A percentile compares a stretch with the other conserved stretches of the same genome.
phyloP scores from a whole-genome alignment of 2,113 vertebrate species.

The Falco punctatus region DNA sequence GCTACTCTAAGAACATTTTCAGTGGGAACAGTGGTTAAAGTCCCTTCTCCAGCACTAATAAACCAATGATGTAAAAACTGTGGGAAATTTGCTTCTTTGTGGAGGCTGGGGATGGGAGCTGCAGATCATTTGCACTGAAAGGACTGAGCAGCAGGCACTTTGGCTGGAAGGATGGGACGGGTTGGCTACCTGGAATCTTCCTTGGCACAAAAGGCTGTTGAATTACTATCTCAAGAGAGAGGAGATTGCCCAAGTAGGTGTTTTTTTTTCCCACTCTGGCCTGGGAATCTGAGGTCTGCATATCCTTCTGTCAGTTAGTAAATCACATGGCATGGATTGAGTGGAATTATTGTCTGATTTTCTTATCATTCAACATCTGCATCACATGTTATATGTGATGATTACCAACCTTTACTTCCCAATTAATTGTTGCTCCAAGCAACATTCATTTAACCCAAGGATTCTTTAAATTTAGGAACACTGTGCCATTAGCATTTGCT shows the following conservation, averaged over 20 bases:
- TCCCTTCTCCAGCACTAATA: background rate
- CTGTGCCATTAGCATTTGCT: background rate
- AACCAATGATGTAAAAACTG: background rate
- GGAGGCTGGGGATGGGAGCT: background rate
- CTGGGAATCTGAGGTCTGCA: background rate
- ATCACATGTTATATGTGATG: background rate
- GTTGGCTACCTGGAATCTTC: constrained; percentile 44
- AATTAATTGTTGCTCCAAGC: constrained; percentile 13
- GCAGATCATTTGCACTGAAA: background rate
- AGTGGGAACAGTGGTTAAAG: background rate
- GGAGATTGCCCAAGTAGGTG: background rate
- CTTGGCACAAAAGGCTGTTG: constrained; percentile 44
- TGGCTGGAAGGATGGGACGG: constrained; percentile 13
- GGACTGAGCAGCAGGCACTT: constrained; percentile 39
- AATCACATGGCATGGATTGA: background rate
- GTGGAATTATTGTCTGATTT: background rate
- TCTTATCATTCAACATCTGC: background rate
- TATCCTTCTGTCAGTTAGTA: background rate
- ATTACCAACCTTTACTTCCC: background rate
- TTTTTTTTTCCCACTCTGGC: background rate
- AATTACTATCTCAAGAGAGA: background rate
- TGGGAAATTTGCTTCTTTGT: background rate
- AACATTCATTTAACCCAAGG: constrained; percentile 10
- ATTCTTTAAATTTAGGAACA: background rate
- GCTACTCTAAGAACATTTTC: constrained; percentile 14